These are phyloP conservation scores for Drosophila fungiperda DNA, from an alignment of 2,888 invertebrate genomes.

Conservation along the genomic window DNA sequence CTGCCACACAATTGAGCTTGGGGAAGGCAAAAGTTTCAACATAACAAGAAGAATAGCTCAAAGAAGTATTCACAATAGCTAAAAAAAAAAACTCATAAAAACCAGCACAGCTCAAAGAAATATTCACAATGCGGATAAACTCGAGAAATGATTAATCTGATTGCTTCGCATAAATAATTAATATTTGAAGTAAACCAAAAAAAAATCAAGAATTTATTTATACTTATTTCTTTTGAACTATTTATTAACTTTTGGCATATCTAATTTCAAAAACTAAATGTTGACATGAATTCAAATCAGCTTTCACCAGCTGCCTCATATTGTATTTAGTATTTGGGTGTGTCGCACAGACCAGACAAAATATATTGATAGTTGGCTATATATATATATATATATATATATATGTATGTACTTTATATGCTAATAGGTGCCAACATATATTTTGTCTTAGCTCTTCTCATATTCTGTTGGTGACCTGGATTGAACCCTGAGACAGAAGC, in stretches of 20 bases:
- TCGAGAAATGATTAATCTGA: background rate
- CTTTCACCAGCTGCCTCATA: background rate
- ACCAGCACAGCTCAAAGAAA: background rate
- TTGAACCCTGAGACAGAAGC: conserved; percentile 48
- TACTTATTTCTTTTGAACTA: background rate
- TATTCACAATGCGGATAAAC: conserved; percentile 4
- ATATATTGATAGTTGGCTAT: no score
- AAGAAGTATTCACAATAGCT: no score
- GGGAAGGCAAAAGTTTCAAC: no score
- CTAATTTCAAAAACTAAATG: no score
- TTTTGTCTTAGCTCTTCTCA: conserved; percentile 1
- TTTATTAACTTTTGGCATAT: background rate
- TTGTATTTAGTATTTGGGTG: background rate
- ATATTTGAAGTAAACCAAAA: background rate
- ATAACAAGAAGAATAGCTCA: no score
- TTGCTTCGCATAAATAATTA: background rate
- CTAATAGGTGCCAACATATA: background rate
- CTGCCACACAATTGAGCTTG: background rate
- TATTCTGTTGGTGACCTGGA: conserved; percentile 37
- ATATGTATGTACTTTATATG: background rate
- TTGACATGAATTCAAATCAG: background rate
- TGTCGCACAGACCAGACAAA: background rate
- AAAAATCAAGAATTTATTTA: no score
- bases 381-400: background rate
- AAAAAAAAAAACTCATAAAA: no score